A percentile compares a stretch with the other conserved stretches of the same genome.
Conservation (phyloP, 2,888 invertebrate species). For the Nephrotoma flavescens region DNA sequence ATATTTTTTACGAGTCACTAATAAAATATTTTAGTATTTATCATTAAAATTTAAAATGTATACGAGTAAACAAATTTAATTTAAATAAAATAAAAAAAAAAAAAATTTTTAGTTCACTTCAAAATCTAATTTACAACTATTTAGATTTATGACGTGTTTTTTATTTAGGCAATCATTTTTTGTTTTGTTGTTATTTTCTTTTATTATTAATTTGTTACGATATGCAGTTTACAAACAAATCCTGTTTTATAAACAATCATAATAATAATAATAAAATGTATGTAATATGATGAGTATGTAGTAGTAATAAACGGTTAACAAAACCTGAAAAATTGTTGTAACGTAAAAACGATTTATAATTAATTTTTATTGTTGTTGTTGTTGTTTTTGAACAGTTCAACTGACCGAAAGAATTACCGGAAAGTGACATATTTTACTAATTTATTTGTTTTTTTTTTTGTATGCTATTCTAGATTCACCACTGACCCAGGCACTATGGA, state of each 20-base stretch:
- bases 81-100: no score
- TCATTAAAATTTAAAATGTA: neutral
- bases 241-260: neutral
- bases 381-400: neutral
- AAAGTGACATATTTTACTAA: neutral
- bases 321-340: neutral
- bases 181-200: neutral
- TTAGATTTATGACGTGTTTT: neutral
- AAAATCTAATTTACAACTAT: neutral
- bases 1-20: neutral
- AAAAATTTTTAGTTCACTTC: neutral
- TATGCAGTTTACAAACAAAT: neutral
- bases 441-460: neutral
- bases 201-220: neutral
- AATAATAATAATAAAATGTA: neutral
- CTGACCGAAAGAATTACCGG: neutral
- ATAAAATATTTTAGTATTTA: neutral
- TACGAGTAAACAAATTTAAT: neutral
- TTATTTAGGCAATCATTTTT: neutral
- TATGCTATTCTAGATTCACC: conserved; percentile 26
- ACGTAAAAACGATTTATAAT: neutral
- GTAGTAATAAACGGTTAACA: neutral
- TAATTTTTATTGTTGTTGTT: neutral
- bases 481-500: conserved; percentile 44
- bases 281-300: neutral